Percentiles rank a stretch among this genome's conserved stretches.
Evolutionary conservation across 1,140 invertebrate genomes (phyloP).

Genomic region (Magallana ariakensis): DNA sequence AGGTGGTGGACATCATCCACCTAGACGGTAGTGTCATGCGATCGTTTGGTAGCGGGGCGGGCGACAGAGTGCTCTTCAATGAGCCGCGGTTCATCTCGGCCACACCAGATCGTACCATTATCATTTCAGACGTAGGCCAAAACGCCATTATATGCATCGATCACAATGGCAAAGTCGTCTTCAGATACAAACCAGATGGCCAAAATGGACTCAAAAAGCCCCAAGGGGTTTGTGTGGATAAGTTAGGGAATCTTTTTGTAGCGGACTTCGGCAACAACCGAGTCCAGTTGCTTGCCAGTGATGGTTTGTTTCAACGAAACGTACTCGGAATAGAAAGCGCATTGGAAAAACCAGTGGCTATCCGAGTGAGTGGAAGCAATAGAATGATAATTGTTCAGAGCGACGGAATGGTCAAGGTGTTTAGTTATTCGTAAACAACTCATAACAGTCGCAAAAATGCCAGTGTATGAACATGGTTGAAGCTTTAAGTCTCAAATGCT

Average conservation of each 20-base stretch:
- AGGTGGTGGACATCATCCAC: constrained; percentile 67
- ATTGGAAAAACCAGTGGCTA: constrained; percentile 69
- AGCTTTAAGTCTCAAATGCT: not conserved
- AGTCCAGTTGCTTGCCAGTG: constrained; percentile 70
- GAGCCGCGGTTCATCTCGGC: constrained; percentile 67
- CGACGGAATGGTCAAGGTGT: constrained; percentile 75
- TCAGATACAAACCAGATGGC: constrained; percentile 63
- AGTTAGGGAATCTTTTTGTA: constrained; percentile 72
- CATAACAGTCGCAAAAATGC: not conserved
- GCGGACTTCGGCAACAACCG: constrained; percentile 73
- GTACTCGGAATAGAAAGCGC: constrained; percentile 69
- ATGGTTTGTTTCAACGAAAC: constrained; percentile 71
- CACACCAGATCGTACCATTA: constrained; percentile 65
- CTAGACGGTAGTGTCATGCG: constrained; percentile 64
- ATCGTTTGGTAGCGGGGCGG: constrained; percentile 58
- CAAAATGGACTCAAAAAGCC: constrained; percentile 66
- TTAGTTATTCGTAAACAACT: constrained; percentile 63
- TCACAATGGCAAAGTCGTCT: constrained; percentile 61
- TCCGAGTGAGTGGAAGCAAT: constrained; percentile 66
- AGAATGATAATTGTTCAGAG: constrained; percentile 73
- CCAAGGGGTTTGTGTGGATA: constrained; percentile 72
- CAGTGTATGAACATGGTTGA: not conserved
- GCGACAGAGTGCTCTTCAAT: constrained; percentile 60
- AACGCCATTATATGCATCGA: constrained; percentile 66
- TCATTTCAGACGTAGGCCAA: constrained; percentile 67